Evolutionary conservation across 2,888 invertebrate species (phyloP), one percentile per base, ranked within the genome.

Genomic region (Cetonia aurata): DNA sequence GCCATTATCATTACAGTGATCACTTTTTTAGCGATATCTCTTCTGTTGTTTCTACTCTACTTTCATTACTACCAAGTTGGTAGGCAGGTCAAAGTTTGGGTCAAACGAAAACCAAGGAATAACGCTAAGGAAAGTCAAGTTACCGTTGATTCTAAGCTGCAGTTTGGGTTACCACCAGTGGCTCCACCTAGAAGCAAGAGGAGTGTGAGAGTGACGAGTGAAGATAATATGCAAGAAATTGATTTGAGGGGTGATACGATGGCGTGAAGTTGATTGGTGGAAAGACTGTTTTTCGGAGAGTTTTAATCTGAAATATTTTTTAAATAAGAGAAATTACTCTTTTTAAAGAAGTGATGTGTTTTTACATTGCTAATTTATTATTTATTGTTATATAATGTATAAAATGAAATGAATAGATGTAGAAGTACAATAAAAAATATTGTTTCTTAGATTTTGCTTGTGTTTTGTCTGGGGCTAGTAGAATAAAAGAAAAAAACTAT

Each of bases 11-110:
- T 92, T 76, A 88, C 89, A n/a, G 83, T 90, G 73, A 84, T 91
- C 78, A 88, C 91, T 76, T 86, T 93, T 79, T 87, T 92, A 83
- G 86, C 91, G 79, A 89, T 91, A 55, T 82, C 91, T 79, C 88
- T 89, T 72, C 84, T 88, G 76, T 86, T 93, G 80, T 90, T 89
- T 73, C 87, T 90, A 72, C 86, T 93, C 78, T 93, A 93, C 84
- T 85, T 92, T 79, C 92, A 93, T 83, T 93, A 92, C 81, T 93
- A 93, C 86, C 90, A 92, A 83, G 89, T 92, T 79, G 90, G 91
- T 78, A 88, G 88, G 80, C 88, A 88, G 75, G 87, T 93, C 76
- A 92, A 91, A 84, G 87, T 85, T 74, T 86, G 91, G 81, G 82
- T 92, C 31, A 89, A 86, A 73, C 25, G 25, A 4, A 25, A 25